These are phyloP conservation scores for Eugnorisma glareosa DNA, from an alignment of 2,888 invertebrate species.

Conservation along the genomic window DNA sequence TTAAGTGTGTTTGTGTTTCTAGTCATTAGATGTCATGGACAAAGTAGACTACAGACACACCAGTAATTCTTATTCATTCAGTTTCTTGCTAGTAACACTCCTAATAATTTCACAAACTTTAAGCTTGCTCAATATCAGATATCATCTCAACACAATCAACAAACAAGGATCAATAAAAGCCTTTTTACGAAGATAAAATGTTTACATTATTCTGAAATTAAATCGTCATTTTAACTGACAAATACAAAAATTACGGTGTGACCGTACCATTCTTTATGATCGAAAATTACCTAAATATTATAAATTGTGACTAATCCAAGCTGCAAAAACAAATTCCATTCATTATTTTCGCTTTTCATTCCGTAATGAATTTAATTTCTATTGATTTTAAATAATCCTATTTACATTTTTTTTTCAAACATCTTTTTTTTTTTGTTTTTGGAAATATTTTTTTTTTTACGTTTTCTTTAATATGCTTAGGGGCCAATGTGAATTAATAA, in stretches of 20 bases:
- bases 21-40: slow-evolving; percentile 20
- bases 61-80: slow-evolving; percentile 24
- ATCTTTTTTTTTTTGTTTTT: slow-evolving; percentile 51
- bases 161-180: slow-evolving; percentile 52
- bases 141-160: slow-evolving; percentile 3
- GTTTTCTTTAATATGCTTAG: slow-evolving; percentile 37
- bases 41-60: slow-evolving; percentile 35
- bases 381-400: slow-evolving; percentile 62
- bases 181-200: slow-evolving; percentile 41
- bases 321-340: slow-evolving; percentile 45
- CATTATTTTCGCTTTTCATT: slow-evolving; percentile 38
- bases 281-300: slow-evolving; percentile 45
- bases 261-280: slow-evolving; percentile 41
- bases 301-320: slow-evolving; percentile 56
- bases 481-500: slow-evolving; percentile 51
- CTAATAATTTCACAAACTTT: slow-evolving; percentile 22
- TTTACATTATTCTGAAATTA: slow-evolving; percentile 58
- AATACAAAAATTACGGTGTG: slow-evolving; percentile 45
- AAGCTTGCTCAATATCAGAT: slow-evolving; percentile 29
- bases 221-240: slow-evolving; percentile 39
- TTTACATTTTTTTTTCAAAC: slow-evolving; percentile 59
- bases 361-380: slow-evolving; percentile 41
- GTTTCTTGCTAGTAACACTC: slow-evolving; percentile 2
- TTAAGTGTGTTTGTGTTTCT: slow-evolving; percentile 17
- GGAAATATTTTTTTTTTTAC: slow-evolving; percentile 45